Evolutionary conservation across 2,113 vertebrate genomes (phyloP), one percentile per base, ranked within the genome.

Genomic region (Thamnophis sirtalis): DNA sequence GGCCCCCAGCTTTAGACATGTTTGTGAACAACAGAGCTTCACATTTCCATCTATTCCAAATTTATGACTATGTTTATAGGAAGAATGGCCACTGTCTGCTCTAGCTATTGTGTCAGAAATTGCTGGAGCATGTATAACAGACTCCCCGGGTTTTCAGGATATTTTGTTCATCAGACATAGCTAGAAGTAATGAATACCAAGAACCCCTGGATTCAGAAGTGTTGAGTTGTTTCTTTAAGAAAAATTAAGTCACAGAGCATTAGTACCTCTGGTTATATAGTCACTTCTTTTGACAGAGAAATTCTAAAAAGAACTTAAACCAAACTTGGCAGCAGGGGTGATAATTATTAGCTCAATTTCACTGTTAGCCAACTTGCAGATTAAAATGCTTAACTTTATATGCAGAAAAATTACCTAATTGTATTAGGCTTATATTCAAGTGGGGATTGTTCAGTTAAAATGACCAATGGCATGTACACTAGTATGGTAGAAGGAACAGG

Each of bases 281-380:
- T 94, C 55, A 95, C 87, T 92, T 38, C 91, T 93, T 93, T 26
- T 84, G 92, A 80, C 28, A 93, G 92, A 95, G 90, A 91, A 92
- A 60, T 86, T 54, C 53, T 88, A 89, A 86, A 85, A 1, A 48
- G 91, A 93, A n/a, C 0, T 85, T 87, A 88, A 3, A 53, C 94
- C 93, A 93, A 56, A 11, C 48, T 94, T 97, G 97, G 97, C 97
- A 97, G 90, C 88, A 97, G 95, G 97, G 97, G 96, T 97, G 97
- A 96, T 94, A 94, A 89, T 90, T 93, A 85, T 43, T 95, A 95
- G 95, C 97, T 88, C n/a, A 0, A 33, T 58, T 89, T 48, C 91
- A 0, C 0, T 0, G 60, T 60, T 93, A 92, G 93, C 96, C 96
- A 97, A 95, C 95, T 96, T 96, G 63, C 51, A 84, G 21, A 1